These are phyloP conservation scores for Leptodactylus fallax DNA, from an alignment of 2,797 vertebrate species.

Conservation along the genomic window DNA sequence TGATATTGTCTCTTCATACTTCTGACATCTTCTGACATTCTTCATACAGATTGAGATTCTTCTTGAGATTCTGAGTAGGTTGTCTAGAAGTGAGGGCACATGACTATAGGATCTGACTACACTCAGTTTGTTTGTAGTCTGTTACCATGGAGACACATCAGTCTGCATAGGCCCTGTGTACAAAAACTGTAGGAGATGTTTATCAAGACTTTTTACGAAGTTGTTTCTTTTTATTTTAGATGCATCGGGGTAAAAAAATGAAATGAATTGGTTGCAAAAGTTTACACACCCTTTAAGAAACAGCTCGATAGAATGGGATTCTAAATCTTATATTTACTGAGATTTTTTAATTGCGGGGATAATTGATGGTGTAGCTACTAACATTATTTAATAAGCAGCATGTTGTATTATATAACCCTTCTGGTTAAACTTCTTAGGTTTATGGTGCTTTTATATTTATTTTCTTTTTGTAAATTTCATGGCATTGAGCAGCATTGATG, in stretches of 20 bases:
- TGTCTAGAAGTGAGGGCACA: no score
- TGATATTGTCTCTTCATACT: no score
- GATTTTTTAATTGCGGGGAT: no score
- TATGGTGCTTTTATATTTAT: constrained; percentile 35
- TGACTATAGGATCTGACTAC: neutral
- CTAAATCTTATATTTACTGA: no score
- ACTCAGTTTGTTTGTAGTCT: no score
- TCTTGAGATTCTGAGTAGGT: no score
- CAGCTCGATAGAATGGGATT: no score
- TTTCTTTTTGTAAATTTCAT: neutral
- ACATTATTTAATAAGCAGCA: neutral
- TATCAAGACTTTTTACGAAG: neutral
- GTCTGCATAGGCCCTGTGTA: neutral
- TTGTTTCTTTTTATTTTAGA: neutral
- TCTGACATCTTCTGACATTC: no score
- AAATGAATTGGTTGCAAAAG: neutral
- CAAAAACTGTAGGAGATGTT: neutral
- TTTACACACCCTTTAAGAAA: neutral
- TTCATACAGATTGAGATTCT: no score
- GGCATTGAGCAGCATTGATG: neutral
- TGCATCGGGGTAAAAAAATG: neutral
- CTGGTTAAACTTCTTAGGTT: neutral
- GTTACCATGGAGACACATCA: no score
- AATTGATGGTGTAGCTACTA: neutral
- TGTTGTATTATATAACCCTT: neutral